Evolutionary conservation across 2,113 vertebrate genomes (phyloP), one percentile per base, ranked within the genome.

Genomic region (Engraulis encrasicolus): DNA sequence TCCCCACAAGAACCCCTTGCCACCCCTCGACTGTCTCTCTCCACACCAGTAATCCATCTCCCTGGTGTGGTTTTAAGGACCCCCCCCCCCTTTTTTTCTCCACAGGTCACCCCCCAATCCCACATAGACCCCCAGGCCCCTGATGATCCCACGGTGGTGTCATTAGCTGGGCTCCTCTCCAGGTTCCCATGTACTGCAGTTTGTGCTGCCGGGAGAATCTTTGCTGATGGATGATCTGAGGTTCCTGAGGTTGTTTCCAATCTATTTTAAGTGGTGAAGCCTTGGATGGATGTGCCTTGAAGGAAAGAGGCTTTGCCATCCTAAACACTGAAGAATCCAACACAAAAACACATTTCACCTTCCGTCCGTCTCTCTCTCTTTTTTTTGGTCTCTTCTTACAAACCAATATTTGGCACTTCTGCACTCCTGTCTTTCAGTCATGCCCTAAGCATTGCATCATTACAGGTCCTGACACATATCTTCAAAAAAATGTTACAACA

Each of bases 141-240:
- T 74, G 66, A 27, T 31, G 5, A 74, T 74, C 31, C 23, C 66
- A 74, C 66, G 12, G n/a, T 12, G 58, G 18, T 58, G 54, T 58
- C 54, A 58, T 23, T n/a, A 58, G 20, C n/a, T 23, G 2, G n/a
- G 23, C 58, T 27, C n/a, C 66, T 74, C 14, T 31, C 12, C 23
- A 74, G 66, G 66, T 36, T 34, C 66, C 15, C 66, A 74, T 74
- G n/a, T n/a, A n/a, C n/a, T n/a, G 27, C 66, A 74, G 66, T 74
- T 14, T 12, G 66, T 74, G 11, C 66, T 34, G 66, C 27, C 18
- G 14, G 27, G 0, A 27, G 15, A 74, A 23, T 23, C 18, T 14
- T 17, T 74, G 27, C 2, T 34, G 66, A 17, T 74, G 31, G 27
- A 23, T 74, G 23, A 27, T 31, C 2, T 14, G 11, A 20, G 6